phyloP scores from a whole-genome alignment of 2,888 invertebrate genomes.

The Bembecia ichneumoniformis region DNA sequence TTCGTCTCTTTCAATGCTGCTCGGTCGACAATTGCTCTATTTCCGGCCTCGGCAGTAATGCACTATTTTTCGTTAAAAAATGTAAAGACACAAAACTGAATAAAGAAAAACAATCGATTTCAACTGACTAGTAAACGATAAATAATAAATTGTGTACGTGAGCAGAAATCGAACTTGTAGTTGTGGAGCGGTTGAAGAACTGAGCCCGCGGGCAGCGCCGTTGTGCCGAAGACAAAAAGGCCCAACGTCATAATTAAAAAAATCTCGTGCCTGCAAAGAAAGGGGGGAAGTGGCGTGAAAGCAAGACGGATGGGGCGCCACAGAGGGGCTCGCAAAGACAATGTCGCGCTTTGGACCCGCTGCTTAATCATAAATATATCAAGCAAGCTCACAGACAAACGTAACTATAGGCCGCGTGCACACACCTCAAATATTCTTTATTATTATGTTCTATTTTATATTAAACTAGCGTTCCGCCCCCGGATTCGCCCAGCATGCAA shows the following conservation, averaged over 20 bases:
- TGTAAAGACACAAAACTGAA: too few relatives aligned
- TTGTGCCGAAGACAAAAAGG: slow-evolving; percentile 59
- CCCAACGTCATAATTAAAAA: slow-evolving; percentile 72
- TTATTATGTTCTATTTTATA: too few relatives aligned
- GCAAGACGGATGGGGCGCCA: slow-evolving; percentile 62
- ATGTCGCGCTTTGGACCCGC: slow-evolving; percentile 61
- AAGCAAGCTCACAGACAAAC: slow-evolving; percentile 49
- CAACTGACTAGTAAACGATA: background rate
- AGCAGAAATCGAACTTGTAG: background rate
- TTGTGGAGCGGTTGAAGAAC: background rate
- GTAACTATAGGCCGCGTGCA: slow-evolving; percentile 20
- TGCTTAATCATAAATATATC: slow-evolving; percentile 72
- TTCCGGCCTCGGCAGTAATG: too few relatives aligned
- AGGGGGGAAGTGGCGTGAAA: slow-evolving; percentile 62
- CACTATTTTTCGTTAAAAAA: too few relatives aligned
- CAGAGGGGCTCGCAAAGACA: slow-evolving; percentile 61
- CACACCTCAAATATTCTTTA: slow-evolving; percentile 11
- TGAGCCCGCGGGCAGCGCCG: slow-evolving; percentile 9
- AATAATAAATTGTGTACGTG: background rate
- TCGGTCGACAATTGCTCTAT: too few relatives aligned
- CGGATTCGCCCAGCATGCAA: too few relatives aligned
- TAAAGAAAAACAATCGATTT: too few relatives aligned
- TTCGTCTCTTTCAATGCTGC: too few relatives aligned
- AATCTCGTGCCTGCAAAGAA: slow-evolving; percentile 69
- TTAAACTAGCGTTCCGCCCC: too few relatives aligned